These are phyloP conservation scores for Shargacucullia verbasci DNA, from an alignment of 2,888 invertebrate species.

Conservation along the genomic window DNA sequence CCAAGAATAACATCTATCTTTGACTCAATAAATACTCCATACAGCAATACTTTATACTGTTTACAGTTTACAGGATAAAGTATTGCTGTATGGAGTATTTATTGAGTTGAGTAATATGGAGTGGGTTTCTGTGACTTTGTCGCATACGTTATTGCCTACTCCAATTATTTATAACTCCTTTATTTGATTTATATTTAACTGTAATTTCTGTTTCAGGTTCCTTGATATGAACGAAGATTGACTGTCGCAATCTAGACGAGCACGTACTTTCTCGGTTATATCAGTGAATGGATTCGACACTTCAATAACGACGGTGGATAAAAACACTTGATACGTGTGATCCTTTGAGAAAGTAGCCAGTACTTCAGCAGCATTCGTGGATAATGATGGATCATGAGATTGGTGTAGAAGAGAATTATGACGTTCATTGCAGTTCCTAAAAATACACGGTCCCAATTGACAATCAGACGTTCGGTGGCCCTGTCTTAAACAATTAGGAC, in stretches of 20 bases:
- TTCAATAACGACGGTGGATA: constrained; percentile 4
- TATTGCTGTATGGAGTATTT: neutral
- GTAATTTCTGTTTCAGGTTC: constrained; percentile 5
- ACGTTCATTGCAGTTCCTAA: constrained; percentile 31
- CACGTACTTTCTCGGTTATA: neutral
- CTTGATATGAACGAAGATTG: neutral
- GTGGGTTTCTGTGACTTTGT: neutral
- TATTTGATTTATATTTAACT: neutral
- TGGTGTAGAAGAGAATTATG: constrained; percentile 50
- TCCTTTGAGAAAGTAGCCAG: neutral
- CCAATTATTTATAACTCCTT: constrained; percentile 1
- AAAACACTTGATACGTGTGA: neutral
- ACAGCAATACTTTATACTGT: no score
- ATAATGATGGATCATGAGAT: no score
- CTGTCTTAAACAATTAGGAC: constrained; percentile 42
- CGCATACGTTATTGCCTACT: constrained; percentile 4
- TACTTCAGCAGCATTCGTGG: neutral
- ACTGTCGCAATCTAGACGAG: neutral
- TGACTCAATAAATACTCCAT: no score
- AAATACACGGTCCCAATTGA: constrained; percentile 43
- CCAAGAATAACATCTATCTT: constrained; percentile 2
- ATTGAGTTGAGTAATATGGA: neutral
- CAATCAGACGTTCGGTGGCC: constrained; percentile 43
- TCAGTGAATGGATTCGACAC: constrained; percentile 5
- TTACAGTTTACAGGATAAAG: constrained; percentile 5